Conservation (phyloP, 2,797 vertebrate genomes). For the Petrocephalus schoutedeni region DNA sequence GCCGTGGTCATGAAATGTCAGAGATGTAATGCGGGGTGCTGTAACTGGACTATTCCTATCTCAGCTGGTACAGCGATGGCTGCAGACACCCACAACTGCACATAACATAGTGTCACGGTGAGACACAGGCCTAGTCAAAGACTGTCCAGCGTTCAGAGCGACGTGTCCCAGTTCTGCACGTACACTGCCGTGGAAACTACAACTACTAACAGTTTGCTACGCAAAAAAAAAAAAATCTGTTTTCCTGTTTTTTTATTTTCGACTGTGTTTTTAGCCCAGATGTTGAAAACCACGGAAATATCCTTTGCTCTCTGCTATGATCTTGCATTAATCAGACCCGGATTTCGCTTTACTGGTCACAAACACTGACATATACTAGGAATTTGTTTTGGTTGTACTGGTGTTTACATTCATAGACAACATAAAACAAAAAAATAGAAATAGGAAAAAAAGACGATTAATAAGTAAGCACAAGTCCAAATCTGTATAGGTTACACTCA, state of each 20-base stretch:
- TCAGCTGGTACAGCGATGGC: background rate
- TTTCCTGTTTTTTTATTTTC: background rate
- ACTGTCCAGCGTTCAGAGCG: background rate
- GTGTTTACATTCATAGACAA: background rate
- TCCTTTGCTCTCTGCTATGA: background rate
- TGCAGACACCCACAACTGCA: background rate
- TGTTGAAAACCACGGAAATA: background rate
- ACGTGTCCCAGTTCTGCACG: background rate
- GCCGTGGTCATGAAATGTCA: background rate
- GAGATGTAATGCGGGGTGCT: background rate
- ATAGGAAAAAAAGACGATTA: background rate
- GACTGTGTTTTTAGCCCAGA: background rate
- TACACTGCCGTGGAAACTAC: background rate
- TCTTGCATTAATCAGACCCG: background rate
- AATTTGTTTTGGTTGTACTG: background rate
- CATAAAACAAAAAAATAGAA: background rate
- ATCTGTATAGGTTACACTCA: background rate
- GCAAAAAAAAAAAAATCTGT: background rate
- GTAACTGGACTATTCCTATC: background rate
- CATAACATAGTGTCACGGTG: background rate
- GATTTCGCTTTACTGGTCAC: background rate
- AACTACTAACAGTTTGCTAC: background rate
- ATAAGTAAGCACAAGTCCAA: background rate
- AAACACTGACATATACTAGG: background rate
- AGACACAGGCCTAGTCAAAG: background rate